Base-by-base conservation (phyloP, 1,140 invertebrate genomes). In the Euura saliciscinereae region DNA sequence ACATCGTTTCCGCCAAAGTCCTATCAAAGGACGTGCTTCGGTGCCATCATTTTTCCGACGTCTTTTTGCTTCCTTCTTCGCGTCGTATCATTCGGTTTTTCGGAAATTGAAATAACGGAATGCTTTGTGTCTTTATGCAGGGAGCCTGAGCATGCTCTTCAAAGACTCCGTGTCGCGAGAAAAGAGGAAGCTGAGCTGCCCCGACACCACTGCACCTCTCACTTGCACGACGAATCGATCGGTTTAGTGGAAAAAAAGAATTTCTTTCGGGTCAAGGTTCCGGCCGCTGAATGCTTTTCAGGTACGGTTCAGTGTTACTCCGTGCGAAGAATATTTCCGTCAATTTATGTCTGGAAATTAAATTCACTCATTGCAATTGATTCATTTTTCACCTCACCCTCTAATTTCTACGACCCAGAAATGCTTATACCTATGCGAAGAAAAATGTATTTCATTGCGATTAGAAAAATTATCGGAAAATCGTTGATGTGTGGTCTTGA, bases 1-100 rank as follows among this genome's bases (percentile, higher is more conserved):
- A 83, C 85, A 86, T 86, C 69, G 73, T 82, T 76, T 59, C 51
- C 51, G 51, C 51, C 8, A 59, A 6, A 59, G 51, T 59, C 51
- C 51, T 59, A 59, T 59, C 51, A 59, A 59, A 59, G 51, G 51
- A 59, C 51, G 51, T 59, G 51, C 51, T 59, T 59, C 51, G 10
- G 8, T 59, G 51, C 51, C 51, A 59, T 59, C 51, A 59, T 59
- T 59, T 59, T 59, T 59, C 13, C 51, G 13, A n/a, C 3, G 51
- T 59, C 51, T 59, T 59, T 59, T 59, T 59, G 13, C 51, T 59
- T 59, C 13, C 51, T n/a, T 59, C 51, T 59, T 59, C 51, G 10
- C 51, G 51, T 59, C 13, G 3, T n/a, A n/a, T 8, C 51, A 59
- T 59, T 59, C 51, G 51, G 10, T 59, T 6, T 59, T 59, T 6